Conservation (phyloP, 2,888 invertebrate species). For the Yponomeuta plumbellus region DNA sequence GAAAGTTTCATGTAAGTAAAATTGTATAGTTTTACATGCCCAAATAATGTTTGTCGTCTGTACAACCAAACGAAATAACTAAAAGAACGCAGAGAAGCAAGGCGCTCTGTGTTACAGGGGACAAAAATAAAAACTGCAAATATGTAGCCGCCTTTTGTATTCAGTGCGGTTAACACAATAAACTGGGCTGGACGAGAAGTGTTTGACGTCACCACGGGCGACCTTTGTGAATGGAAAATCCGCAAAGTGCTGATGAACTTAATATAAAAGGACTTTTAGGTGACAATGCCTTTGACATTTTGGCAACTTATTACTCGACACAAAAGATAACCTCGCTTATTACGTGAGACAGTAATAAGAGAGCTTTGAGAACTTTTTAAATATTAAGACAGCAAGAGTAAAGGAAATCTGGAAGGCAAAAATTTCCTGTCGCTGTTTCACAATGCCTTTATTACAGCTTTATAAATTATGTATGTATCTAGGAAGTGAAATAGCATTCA, state of each 20-base stretch:
- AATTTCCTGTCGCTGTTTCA: neutral
- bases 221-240: slow-evolving; percentile 6
- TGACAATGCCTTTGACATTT: slow-evolving; percentile 9
- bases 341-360: neutral
- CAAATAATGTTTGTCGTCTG: too few species aligned
- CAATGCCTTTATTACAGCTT: slow-evolving; percentile 6
- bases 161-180: slow-evolving; percentile 37
- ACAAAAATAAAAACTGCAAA: neutral
- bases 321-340: slow-evolving; percentile 7
- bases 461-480: slow-evolving; percentile 20
- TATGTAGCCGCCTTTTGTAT: slow-evolving; percentile 12
- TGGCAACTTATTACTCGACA: slow-evolving; percentile 8
- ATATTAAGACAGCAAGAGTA: neutral
- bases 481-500: slow-evolving; percentile 23
- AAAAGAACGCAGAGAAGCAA: neutral
- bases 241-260: slow-evolving; percentile 18
- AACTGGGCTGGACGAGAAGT: slow-evolving; percentile 46
- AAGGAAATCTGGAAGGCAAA: neutral
- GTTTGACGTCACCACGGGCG: slow-evolving; percentile 24
- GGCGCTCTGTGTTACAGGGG: neutral
- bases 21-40: too few species aligned
- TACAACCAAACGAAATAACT: neutral
- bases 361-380: neutral
- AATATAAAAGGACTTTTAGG: slow-evolving; percentile 4
- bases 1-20: too few species aligned